These are phyloP conservation scores for Dermatemys mawii DNA, from an alignment of 2,113 vertebrate genomes.

Conservation along the genomic window DNA sequence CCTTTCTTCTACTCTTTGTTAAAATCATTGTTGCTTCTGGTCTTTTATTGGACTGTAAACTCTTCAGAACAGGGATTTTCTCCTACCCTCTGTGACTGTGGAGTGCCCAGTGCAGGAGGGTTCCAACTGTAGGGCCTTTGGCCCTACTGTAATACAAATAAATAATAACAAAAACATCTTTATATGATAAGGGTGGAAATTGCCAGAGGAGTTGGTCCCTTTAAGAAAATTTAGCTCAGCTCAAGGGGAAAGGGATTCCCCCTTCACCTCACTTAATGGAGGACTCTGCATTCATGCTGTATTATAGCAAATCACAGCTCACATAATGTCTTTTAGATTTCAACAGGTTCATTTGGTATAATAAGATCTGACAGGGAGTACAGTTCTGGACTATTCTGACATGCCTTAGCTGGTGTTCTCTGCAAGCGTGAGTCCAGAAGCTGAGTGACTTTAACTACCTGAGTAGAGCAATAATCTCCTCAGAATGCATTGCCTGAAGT, in stretches of 20 bases:
- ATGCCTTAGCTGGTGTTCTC: neutral
- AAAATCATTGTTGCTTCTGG: neutral
- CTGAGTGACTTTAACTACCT: neutral
- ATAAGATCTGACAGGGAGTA: neutral
- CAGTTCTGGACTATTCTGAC: neutral
- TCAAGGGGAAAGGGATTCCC: neutral
- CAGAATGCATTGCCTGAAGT: neutral
- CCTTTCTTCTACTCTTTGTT: neutral
- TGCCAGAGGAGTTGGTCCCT: neutral
- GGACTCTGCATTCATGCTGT: neutral
- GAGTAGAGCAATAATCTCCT: neutral
- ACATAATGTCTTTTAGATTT: neutral
- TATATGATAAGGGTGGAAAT: neutral
- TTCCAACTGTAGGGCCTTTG: neutral
- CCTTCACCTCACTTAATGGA: neutral
- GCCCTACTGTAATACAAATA: neutral
- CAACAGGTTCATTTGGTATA: neutral
- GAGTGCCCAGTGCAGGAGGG: accelerated
- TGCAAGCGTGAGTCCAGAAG: neutral
- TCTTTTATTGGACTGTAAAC: neutral
- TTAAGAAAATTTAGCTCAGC: neutral
- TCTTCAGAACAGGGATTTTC: neutral
- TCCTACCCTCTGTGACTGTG: neutral
- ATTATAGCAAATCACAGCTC: neutral
- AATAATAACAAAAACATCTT: neutral